Percentiles rank a stretch among this genome's conserved stretches.
Evolutionary conservation across 2,888 invertebrate species (phyloP).

Genomic region (Cryptophagus acutangulus): DNA sequence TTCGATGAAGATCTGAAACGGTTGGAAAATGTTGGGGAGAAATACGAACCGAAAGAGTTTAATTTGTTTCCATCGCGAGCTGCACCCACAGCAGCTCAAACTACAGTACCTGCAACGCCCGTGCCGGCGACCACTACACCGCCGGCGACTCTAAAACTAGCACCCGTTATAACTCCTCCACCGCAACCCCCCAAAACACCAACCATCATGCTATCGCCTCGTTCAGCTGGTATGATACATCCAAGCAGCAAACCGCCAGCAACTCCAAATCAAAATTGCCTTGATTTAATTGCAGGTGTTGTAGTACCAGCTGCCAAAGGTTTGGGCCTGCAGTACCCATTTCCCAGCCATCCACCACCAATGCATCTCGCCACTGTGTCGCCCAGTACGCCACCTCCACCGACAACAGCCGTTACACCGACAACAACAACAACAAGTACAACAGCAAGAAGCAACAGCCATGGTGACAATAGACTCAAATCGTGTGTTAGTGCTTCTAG

Average conservation of each 20-base stretch:
- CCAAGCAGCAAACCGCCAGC: neutral
- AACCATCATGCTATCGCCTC: conserved; percentile 39
- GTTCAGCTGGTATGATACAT: conserved; percentile 36
- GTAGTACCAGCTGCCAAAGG: conserved; percentile 49
- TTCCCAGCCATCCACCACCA: conserved; percentile 69
- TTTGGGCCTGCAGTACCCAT: conserved; percentile 73
- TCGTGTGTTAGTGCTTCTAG: conserved; percentile 37
- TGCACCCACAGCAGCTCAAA: neutral
- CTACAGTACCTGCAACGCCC: neutral
- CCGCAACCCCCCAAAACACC: conserved; percentile 40
- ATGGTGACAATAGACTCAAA: conserved; percentile 44
- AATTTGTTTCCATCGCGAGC: conserved; percentile 38
- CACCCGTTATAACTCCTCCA: conserved; percentile 32
- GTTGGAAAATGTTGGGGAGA: conserved; percentile 79
- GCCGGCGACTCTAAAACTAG: conserved; percentile 32
- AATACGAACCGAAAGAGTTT: conserved; percentile 68
- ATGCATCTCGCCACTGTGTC: conserved; percentile 30
- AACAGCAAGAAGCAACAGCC: conserved; percentile 34
- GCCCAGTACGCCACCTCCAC: conserved; percentile 18
- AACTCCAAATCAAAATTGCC: neutral
- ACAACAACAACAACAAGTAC: conserved; percentile 28
- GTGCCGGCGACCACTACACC: conserved; percentile 4
- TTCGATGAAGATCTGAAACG: conserved; percentile 95
- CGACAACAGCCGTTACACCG: conserved; percentile 20
- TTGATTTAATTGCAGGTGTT: neutral